phyloP scores from a whole-genome alignment of 2,797 vertebrate species.

The Notolabrus celidotus region DNA sequence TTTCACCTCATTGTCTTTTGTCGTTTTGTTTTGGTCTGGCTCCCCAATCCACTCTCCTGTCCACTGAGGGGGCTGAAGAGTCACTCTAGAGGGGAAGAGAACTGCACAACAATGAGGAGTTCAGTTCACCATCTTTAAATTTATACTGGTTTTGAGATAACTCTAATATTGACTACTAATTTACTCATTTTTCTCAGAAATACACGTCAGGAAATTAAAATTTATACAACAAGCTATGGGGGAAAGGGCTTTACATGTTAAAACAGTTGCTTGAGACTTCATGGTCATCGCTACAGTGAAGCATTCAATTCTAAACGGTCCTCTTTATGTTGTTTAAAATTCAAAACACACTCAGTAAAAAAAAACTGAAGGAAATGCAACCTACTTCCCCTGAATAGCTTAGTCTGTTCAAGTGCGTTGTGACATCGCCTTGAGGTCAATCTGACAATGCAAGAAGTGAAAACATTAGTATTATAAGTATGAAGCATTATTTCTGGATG shows the following conservation, averaged over 20 bases:
- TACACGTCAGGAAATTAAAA: too few species aligned
- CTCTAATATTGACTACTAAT: too few species aligned
- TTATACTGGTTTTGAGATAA: too few species aligned
- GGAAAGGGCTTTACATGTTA: too few species aligned
- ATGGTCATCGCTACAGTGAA: too few species aligned
- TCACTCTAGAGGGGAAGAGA: conserved; percentile 89
- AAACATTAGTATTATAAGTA: neutral
- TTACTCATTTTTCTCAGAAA: too few species aligned
- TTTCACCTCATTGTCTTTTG: conserved; percentile 52
- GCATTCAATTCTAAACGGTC: too few species aligned
- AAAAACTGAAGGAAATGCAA: neutral
- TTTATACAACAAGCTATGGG: too few species aligned
- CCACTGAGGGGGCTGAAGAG: conserved; percentile 83
- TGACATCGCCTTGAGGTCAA: conserved; percentile 92
- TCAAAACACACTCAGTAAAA: neutral
- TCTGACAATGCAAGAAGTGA: conserved; percentile 73
- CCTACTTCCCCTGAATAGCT: conserved; percentile 87
- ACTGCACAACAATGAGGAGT: conserved; percentile 76
- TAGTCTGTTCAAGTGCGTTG: conserved; percentile 88
- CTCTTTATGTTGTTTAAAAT: too few species aligned
- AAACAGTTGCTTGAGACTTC: too few species aligned
- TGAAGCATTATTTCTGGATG: neutral
- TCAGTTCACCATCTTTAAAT: neutral
- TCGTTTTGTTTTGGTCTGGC: conserved; percentile 27
- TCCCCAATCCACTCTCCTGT: conserved; percentile 76